Conservation (phyloP, 1,140 invertebrate genomes). For the Papilio machaon region DNA sequence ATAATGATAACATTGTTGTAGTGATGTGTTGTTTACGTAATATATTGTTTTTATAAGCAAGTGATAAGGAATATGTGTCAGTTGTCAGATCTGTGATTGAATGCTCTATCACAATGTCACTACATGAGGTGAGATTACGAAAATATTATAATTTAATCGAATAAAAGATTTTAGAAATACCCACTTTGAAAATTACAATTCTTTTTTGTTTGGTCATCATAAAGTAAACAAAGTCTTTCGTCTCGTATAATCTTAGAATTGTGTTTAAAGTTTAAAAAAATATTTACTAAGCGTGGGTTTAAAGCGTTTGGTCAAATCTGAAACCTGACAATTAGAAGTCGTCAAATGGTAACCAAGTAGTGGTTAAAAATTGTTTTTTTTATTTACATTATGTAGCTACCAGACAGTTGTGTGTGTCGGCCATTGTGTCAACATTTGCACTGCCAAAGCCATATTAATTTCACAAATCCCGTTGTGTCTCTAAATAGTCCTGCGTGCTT, state of each 20-base stretch:
- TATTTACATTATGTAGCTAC: not conserved
- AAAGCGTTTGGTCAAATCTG: too few species aligned
- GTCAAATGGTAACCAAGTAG: not conserved
- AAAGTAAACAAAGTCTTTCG: too few species aligned
- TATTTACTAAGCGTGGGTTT: too few species aligned
- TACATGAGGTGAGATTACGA: constrained; percentile 67
- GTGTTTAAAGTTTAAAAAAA: too few species aligned
- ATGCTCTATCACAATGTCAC: constrained; percentile 62
- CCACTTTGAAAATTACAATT: not conserved
- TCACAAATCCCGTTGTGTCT: constrained; percentile 1
- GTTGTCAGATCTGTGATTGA: constrained; percentile 55
- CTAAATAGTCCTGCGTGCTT: not conserved
- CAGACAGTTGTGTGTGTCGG: not conserved
- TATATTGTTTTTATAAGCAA: constrained; percentile 47
- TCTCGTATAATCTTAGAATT: too few species aligned
- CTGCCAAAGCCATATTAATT: constrained; percentile 5
- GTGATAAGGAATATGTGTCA: constrained; percentile 66
- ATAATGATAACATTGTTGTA: not conserved
- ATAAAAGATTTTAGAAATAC: not conserved
- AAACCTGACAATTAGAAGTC: too few species aligned
- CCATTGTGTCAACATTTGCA: not conserved
- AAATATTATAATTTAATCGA: not conserved
- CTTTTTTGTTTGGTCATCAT: not conserved
- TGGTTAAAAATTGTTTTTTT: not conserved
- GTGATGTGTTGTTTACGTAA: constrained; percentile 49